phyloP scores from a whole-genome alignment of 2,797 vertebrate species.

The Trichosurus vulpecula region DNA sequence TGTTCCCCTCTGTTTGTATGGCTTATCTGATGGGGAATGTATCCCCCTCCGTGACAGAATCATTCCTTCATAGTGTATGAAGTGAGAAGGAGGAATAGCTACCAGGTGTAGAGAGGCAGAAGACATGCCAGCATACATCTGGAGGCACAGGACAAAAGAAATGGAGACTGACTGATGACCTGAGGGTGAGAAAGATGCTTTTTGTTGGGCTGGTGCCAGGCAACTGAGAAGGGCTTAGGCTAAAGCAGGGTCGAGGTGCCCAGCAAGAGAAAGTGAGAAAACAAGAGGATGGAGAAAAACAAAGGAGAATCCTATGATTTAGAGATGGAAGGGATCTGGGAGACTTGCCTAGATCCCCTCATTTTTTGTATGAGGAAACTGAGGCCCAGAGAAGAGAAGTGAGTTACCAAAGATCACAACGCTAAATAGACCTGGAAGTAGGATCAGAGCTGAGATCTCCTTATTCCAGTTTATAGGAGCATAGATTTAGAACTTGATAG shows the following conservation, averaged over 20 bases:
- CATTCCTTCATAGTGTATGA: not conserved
- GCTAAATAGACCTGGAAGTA: not conserved
- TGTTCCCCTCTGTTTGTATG: not conserved
- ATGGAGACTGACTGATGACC: not conserved
- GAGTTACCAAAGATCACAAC: not conserved
- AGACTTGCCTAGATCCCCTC: not conserved
- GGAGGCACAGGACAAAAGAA: not conserved
- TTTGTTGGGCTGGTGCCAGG: not conserved
- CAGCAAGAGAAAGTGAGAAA: not conserved
- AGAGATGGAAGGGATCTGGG: not conserved
- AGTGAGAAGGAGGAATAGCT: too few species aligned
- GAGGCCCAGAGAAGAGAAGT: not conserved
- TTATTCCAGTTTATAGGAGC: not conserved
- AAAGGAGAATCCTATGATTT: not conserved
- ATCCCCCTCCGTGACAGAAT: not conserved
- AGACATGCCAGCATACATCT: not conserved
- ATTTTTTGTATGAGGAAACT: not conserved
- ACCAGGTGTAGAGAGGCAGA: not conserved
- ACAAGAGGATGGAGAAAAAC: not conserved
- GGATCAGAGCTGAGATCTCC: not conserved
- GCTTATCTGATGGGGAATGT: not conserved
- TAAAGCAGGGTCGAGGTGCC: not conserved
- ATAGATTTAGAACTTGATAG: not conserved
- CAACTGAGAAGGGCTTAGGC: not conserved
- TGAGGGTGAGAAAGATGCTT: not conserved